phyloP scores from a whole-genome alignment of 2,113 vertebrate species.

The Ranitomeya variabilis region DNA sequence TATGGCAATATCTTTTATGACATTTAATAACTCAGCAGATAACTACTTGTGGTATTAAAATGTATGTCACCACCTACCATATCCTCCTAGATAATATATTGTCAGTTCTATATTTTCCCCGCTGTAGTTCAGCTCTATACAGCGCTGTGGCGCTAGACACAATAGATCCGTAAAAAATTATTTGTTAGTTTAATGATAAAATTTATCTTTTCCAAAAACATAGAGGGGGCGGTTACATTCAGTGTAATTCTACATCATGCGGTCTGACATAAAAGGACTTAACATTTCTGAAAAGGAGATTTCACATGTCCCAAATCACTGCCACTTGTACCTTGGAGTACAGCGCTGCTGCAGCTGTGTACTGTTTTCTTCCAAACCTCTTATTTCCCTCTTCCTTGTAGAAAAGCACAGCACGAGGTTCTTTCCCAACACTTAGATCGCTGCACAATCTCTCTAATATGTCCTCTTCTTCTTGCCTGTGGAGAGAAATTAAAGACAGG shows the following conservation, averaged over 20 bases:
- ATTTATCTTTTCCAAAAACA: background rate
- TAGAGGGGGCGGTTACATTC: background rate
- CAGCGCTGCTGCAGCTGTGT: constrained; percentile 72
- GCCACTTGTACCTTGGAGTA: constrained; percentile 82
- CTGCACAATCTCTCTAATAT: constrained; percentile 69
- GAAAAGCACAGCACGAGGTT: constrained; percentile 65
- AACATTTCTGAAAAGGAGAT: background rate
- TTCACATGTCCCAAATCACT: background rate
- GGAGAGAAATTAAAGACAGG: constrained; percentile 39
- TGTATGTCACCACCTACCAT: too few relatives aligned
- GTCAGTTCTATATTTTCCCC: too few relatives aligned
- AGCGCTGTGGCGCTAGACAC: too few relatives aligned
- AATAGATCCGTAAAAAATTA: too few relatives aligned
- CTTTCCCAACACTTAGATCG: constrained; percentile 70
- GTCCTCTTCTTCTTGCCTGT: constrained; percentile 71
- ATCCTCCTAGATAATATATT: too few relatives aligned
- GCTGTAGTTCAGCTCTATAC: too few relatives aligned
- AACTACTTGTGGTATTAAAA: too few relatives aligned
- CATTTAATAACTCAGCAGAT: too few relatives aligned
- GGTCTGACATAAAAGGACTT: background rate
- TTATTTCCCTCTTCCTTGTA: constrained; percentile 84
- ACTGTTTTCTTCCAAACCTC: constrained; percentile 76
- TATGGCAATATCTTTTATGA: background rate
- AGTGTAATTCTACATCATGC: background rate
- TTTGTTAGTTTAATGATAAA: background rate